Base-by-base conservation (phyloP, 2,888 invertebrate species). In the Minunthozetes semirufus region DNA sequence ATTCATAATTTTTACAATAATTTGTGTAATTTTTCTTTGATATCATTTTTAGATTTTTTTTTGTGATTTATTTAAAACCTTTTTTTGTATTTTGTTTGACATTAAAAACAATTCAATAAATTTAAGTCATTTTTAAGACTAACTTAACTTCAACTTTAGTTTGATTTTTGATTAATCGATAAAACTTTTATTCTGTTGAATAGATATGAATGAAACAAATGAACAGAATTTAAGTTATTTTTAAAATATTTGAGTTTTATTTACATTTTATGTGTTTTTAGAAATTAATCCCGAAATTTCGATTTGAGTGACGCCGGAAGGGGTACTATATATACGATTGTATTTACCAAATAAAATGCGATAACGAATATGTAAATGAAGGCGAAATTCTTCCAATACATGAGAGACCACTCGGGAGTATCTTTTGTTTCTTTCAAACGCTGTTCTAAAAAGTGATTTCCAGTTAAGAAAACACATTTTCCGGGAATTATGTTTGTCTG, bases 301-400 rank as follows among this genome's bases (percentile, higher is more conserved):
- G 90, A 89, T 80, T 91, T 91, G 17, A 94, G 87, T 81, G 89
- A 91, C 46, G 89, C 88, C 0, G 94, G 93, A 79, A 94, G 83
- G 0, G 94, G 94, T 79, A 94, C 86, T 63, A 93, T 84, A 83
- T 94, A 94, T 73, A 94, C 84, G 77, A 94, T 87, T 82, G 93
- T 89, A 82, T 94, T 94, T 6, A 93, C 86, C 68, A 93, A 86
- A 77, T 91, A 89, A 79, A 93, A 87, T 0, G 91, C 92, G 0
- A 90, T 84, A 0, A 92, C 89, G 81, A 94, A 94, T 0, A 91
- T 92, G 78, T 93, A 89, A 0, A 91, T 89, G 33, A 93, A 87
- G 0, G 91, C 89, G 74, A 94, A 86, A 84, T 94, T 93, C 72
- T 76, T 68, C 75, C 77, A 79, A 75, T 78, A 78, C 4, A 76